Base-by-base conservation (phyloP, 2,797 vertebrate genomes). In the Neosilurus hyrtlii region DNA sequence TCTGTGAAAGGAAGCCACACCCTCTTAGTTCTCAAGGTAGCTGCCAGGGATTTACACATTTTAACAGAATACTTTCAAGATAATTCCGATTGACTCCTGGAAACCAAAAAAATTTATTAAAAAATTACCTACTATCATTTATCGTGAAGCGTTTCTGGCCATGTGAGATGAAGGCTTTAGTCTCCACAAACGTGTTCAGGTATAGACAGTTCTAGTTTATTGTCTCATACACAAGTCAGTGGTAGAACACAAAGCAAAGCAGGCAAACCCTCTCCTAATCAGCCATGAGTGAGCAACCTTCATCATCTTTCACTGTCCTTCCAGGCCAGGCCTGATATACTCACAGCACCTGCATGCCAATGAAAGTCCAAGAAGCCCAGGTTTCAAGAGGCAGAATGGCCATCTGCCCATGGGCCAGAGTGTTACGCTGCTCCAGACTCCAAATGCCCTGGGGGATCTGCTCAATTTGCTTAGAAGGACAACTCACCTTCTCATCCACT, bases 231-330 rank as follows among this genome's bases (percentile, higher is more conserved):
- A 67, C 73, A 71, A 77, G 22, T 49, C 35, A 4, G 26, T 74
- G n/a, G 49, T 62, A 10, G 35, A 62, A 62, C 83, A 86, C 81
- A 86, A 87, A 86, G 86, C 81, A 73, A 85, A 86, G 78, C 86
- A 54, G 77, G 76, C 90, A 88, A 87, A 86, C 87, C 87, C 86
- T 86, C 89, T 89, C 90, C 88, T 92, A 86, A 83, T 84, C 89
- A 90, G 82, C 88, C 87, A 87, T 84, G 86, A 89, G 88, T 89
- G 89, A 91, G 93, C 91, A 92, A 92, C 91, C 93, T 92, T 93
- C 90, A 91, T 92, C 91, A 91, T 92, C 92, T 80, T 76, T 82
- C 61, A 70, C 52, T 80, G 86, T 88, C 85, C 82, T 87, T 86
- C 81, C 73, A 83, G 65, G 37, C 62, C 75, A 72, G 78, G 83